A percentile compares a stretch with the other conserved stretches of the same genome.
These are phyloP conservation scores for Nephrotoma guestfalica DNA, from an alignment of 2,888 invertebrate species.

Conservation along the genomic window DNA sequence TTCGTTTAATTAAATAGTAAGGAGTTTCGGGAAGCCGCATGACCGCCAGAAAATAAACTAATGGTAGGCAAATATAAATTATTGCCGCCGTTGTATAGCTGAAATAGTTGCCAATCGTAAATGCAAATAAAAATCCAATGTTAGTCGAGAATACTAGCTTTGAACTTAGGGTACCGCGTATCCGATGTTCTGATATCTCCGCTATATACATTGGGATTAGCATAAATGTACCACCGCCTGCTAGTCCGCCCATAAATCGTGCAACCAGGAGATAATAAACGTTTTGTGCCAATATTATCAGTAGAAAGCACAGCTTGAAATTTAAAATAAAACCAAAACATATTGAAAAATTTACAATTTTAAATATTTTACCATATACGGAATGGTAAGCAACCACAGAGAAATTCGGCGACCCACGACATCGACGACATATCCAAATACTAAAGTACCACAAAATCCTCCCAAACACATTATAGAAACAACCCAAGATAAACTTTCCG, in stretches of 20 bases:
- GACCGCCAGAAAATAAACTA: background rate
- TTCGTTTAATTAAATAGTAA: background rate
- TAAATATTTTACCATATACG: slow-evolving; percentile 19
- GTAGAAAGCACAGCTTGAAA: background rate
- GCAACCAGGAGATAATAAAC: slow-evolving; percentile 5
- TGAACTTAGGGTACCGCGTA: slow-evolving; percentile 9
- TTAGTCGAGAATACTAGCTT: slow-evolving; percentile 4
- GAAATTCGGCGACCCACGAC: slow-evolving; percentile 22
- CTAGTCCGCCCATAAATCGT: slow-evolving; percentile 7
- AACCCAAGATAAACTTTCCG: slow-evolving; percentile 25
- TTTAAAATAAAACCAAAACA: background rate
- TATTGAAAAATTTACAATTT: background rate
- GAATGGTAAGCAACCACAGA: slow-evolving; percentile 20
- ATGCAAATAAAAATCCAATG: slow-evolving; percentile 6
- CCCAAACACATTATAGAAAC: slow-evolving; percentile 26
- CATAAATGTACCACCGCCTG: slow-evolving; percentile 5
- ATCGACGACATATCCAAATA: slow-evolving; percentile 26
- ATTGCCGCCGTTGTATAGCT: background rate
- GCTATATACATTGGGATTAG: slow-evolving; percentile 9
- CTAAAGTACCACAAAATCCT: slow-evolving; percentile 23
- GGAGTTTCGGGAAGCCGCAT: slow-evolving; percentile 2
- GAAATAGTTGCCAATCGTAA: background rate
- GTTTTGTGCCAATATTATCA: background rate
- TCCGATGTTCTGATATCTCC: slow-evolving; percentile 7
- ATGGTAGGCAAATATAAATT: background rate